Evolutionary conservation across 35 echinoderm and acorn worm species (phyloP), one percentile per base, ranked within the genome.

Genomic region (Eucidaris tribuloides): DNA sequence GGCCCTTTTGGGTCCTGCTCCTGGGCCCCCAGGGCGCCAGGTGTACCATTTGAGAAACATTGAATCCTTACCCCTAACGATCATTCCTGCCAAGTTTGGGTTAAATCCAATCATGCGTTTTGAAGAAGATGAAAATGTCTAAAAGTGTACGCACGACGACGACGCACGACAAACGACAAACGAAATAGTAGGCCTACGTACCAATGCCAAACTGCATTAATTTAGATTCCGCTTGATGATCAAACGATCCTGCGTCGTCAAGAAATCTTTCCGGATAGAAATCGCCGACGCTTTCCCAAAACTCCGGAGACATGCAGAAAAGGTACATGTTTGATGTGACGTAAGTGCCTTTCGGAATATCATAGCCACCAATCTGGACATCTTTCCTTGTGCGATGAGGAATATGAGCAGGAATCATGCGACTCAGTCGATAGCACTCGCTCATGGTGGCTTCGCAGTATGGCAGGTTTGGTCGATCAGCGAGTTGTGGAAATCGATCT

Each of bases 261-360:
- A 89, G n/a, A 45, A 82, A 82, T 32, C 91, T 42, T 14, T 79
- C 91, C n/a, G 91, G 91, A 22, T 57, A 20, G 71, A 93, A 93
- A 44, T 48, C 55, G 3, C 84, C 55, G 18, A 81, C 78, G 5
- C 78, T 31, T 3, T 82, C 33, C 79, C 86, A 93, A 29, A 60
- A n/a, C 1, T 65, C n/a, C 4, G 63, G 42, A 17, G 89, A 36
- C 24, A 39, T 83, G 40, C 64, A 50, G 14, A 89, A n/a, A 7
- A 43, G 79, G 58, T 45, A 34, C 11, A 76, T 38, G 32, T 93
- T 93, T 3, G 85, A 35, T 25, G 78, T 19, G 9, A 93, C 27
- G 20, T 89, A 70, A 4, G 79, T 79, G 20, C 80, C 85, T 42
- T 89, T 93, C 2, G 91, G 91, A 45, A 96, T 71, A 20, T 60